phyloP scores from a whole-genome alignment of 2,797 vertebrate genomes.

The Xyrichtys novacula region DNA sequence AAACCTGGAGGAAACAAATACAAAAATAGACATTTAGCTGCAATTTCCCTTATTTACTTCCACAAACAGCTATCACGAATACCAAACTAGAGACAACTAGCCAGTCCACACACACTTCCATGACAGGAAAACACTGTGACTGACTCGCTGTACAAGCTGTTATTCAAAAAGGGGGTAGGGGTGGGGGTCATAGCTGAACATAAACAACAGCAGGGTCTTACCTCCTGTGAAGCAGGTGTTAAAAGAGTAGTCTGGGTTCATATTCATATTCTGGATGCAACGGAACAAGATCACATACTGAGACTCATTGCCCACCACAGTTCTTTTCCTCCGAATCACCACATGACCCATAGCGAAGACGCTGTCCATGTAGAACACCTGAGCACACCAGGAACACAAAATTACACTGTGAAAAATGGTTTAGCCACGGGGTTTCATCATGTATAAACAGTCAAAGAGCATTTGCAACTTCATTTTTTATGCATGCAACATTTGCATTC shows the following conservation, averaged over 20 bases:
- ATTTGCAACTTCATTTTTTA: conserved; percentile 5
- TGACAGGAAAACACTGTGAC: neutral
- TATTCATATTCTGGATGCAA: conserved; percentile 97
- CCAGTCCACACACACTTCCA: neutral
- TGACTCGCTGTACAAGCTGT: conserved; percentile 30
- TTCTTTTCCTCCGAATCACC: conserved; percentile 92
- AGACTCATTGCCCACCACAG: conserved; percentile 91
- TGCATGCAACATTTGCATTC: conserved; percentile 23
- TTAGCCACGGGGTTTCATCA: neutral
- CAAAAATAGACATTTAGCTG: conserved; percentile 12
- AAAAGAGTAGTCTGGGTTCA: conserved; percentile 88
- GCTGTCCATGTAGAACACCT: conserved; percentile 93
- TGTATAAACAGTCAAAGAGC: neutral
- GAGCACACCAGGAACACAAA: conserved; percentile 27
- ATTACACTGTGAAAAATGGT: neutral
- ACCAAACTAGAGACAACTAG: neutral
- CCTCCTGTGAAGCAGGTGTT: conserved; percentile 98
- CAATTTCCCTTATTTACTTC: neutral
- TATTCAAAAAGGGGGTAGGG: conserved; percentile 13
- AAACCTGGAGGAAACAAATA: conserved; percentile 83
- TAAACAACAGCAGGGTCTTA: conserved; percentile 62
- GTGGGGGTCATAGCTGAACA: conserved; percentile 7
- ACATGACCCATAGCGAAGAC: conserved; percentile 95
- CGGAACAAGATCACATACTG: conserved; percentile 91
- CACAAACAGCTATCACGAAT: neutral